phyloP scores from a whole-genome alignment of 2,113 vertebrate species.

The Hippocampus comes region DNA sequence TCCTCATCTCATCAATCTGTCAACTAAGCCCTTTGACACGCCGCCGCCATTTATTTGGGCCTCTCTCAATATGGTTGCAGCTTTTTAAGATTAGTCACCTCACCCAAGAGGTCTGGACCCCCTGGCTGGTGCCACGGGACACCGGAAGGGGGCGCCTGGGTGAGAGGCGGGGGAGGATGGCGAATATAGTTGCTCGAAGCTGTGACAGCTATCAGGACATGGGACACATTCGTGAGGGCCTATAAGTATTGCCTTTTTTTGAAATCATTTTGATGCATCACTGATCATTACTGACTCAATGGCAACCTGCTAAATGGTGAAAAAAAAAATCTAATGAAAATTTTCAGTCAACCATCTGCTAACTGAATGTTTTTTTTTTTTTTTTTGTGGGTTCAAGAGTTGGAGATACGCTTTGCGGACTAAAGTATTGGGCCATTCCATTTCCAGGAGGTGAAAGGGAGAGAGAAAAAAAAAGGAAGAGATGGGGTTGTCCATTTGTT shows the following conservation, averaged over 20 bases:
- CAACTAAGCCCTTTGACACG: constrained; percentile 84
- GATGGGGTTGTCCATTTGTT: not conserved
- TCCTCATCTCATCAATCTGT: constrained; percentile 95
- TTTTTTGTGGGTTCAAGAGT: not conserved
- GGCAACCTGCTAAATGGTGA: too few relatives aligned
- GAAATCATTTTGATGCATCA: too few relatives aligned
- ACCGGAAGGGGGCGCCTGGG: not conserved
- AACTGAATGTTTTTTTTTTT: not conserved
- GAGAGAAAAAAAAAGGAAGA: not conserved
- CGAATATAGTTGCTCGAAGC: constrained; percentile 12
- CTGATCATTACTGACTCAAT: too few relatives aligned
- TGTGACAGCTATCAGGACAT: constrained; percentile 1
- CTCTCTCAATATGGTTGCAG: constrained; percentile 82
- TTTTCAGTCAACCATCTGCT: too few relatives aligned
- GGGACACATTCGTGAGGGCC: not conserved
- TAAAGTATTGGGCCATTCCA: not conserved
- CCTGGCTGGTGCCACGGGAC: constrained; percentile 1
- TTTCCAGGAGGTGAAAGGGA: constrained; percentile 1
- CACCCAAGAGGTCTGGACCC: constrained; percentile 54
- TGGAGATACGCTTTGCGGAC: not conserved
- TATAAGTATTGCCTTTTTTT: not conserved
- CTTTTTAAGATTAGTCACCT: constrained; percentile 83
- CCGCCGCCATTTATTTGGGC: constrained; percentile 70
- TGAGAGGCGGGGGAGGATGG: not conserved
- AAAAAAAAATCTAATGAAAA: too few relatives aligned